A percentile compares a stretch with the other conserved stretches of the same genome.
phyloP scores from a whole-genome alignment of 2,888 invertebrate species.

The Osedax fenrisi region DNA sequence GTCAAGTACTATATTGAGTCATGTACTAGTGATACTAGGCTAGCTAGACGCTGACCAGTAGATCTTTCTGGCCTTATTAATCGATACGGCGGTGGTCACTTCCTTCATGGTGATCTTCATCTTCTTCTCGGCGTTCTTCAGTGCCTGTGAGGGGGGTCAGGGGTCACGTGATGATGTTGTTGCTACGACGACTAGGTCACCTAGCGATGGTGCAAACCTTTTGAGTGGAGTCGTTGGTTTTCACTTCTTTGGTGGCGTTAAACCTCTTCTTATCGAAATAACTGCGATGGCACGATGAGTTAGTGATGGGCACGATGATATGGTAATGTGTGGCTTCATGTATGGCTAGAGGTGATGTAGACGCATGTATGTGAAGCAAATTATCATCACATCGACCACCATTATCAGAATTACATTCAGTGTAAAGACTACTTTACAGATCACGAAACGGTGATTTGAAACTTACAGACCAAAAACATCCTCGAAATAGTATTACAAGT shows the following conservation, averaged over 20 bases:
- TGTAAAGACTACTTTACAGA: no score
- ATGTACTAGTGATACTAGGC: no score
- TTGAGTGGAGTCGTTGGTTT: conserved; percentile 71
- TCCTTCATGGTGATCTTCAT: conserved; percentile 86
- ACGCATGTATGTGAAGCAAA: no score
- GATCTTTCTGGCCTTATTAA: conserved; percentile 80
- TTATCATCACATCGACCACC: no score
- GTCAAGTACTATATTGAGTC: no score
- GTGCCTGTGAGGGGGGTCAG: conserved; percentile 54
- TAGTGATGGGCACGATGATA: neutral
- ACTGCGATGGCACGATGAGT: neutral
- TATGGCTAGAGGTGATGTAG: no score
- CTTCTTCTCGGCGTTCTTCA: conserved; percentile 87
- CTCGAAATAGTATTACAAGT: no score
- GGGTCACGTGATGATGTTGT: neutral
- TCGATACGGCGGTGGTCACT: conserved; percentile 75
- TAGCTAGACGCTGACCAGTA: no score
- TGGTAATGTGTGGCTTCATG: no score
- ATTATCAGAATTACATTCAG: no score
- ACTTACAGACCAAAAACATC: no score
- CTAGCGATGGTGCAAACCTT: conserved; percentile 40
- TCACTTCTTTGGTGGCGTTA: conserved; percentile 85
- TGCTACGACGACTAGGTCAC: neutral
- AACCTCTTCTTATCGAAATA: conserved; percentile 65
- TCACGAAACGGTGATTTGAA: no score